These are phyloP conservation scores for Ctenosaura bakeri DNA, from an alignment of 2,797 vertebrate species.

Conservation along the genomic window DNA sequence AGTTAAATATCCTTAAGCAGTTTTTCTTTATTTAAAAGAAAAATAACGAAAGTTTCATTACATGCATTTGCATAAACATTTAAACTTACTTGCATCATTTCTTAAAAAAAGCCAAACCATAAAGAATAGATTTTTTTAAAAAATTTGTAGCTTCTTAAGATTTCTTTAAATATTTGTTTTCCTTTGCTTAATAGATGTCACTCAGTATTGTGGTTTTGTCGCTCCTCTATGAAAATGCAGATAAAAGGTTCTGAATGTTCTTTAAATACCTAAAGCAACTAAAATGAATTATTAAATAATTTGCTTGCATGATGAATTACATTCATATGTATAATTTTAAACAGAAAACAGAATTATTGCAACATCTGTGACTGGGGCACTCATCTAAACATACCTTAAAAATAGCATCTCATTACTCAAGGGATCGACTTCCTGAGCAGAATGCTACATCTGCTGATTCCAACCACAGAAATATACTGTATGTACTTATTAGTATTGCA, in stretches of 20 bases:
- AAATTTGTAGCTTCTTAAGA: not conserved
- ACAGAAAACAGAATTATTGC: slow-evolving; percentile 2
- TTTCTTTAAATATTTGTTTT: not conserved
- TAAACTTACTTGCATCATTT: no score
- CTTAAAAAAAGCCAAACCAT: not conserved
- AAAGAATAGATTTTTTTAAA: not conserved
- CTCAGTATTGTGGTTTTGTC: not conserved
- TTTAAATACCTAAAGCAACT: not conserved
- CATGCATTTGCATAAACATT: not conserved
- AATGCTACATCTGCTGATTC: slow-evolving; percentile 4
- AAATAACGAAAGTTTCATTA: not conserved
- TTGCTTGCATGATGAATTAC: not conserved
- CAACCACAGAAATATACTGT: not conserved
- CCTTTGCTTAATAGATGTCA: not conserved
- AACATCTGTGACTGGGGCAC: not conserved
- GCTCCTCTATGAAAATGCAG: not conserved
- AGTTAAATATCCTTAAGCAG: not conserved
- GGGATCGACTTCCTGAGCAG: not conserved
- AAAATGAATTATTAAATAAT: not conserved
- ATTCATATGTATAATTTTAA: not conserved
- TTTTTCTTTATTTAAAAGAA: not conserved
- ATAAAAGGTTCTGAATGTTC: not conserved
- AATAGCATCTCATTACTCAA: slow-evolving; percentile 8
- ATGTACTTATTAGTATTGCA: not conserved
- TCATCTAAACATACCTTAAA: slow-evolving; percentile 5